Base-by-base conservation (phyloP, 2,888 invertebrate species). In the Aspidiotus rigidus region DNA sequence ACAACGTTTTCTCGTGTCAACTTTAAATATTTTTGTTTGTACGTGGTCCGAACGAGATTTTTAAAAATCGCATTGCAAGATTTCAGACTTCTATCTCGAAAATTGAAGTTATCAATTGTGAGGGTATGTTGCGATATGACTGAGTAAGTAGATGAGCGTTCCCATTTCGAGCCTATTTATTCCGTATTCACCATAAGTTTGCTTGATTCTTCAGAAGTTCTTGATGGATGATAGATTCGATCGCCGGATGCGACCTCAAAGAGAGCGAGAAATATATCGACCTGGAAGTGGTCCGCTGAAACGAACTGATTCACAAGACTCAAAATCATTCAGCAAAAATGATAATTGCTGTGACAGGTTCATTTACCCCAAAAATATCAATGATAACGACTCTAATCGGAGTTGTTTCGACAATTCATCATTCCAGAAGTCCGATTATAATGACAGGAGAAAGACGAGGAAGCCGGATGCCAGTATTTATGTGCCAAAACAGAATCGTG, bases 221-320 rank as follows among this genome's bases (percentile, higher is more conserved):
- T 40, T 40, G 49, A 66, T 66, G 66, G 66, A 66, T 7, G 57
- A 59, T 17, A 64, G 77, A 77, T 71, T 72, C 55, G 71, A 75
- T 75, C 80, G 28, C 86, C 86, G 86, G 84, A 86, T 71, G 80
- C 77, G 49, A 73, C 74, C 59, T 9, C 71, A 59, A 53, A 70
- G 64, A 64, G 71, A 72, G 76, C 84, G 86, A 79, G 83, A 83
- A 79, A 80, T 88, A 72, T 89, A 89, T 76, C 85, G 84, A 77
- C 88, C 88, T 77, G 88, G 88, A 74, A 87, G 88, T 81, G 88
- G 88, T 73, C 86, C 86, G 73, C 79, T 88, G 73, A 82, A 85
- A 76, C 85, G 87, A 78, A 83, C 86, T 73, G 83, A 83, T 74
- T 70, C 64, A 54, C 69, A 64, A 54, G 74, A 73, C 9, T 28